Evolutionary conservation across 2,888 invertebrate species (phyloP), one percentile per base, ranked within the genome.

Genomic region (Bursaphelenchus okinawaensis): DNA sequence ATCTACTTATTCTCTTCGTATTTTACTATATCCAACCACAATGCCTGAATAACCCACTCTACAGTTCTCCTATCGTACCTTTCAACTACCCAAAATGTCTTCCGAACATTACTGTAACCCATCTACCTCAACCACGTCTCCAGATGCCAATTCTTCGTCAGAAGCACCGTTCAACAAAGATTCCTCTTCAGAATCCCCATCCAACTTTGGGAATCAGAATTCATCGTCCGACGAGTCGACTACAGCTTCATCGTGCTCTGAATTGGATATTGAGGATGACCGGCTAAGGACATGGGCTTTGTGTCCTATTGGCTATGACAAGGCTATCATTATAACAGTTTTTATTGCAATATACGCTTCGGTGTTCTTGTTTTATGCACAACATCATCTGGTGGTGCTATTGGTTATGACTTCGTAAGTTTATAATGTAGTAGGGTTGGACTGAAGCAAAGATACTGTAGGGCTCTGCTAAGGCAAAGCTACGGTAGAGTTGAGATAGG

Each of bases 371-470:
- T 62, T 40, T 55, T 55, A 24, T 26, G 62, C 62, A 7, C 62
- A 62, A 40, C 62, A 51, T 51, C 56, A 54, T 29, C 24, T 29
- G 19, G 31, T 55, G 22, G 31, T 62, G 26, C 52, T 62, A 23
- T 56, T 62, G 27, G 58, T 62, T 31, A 57, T 62, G 62, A 62
- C 62, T 23, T 55, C 51, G 62, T 62, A 27, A 26, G 62, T 62
- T 54, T 54, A n/a, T n/a, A 54, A 12, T 24, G 7, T 54, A 16
- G n/a, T n/a, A n/a, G n/a, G n/a, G n/a, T n/a, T n/a, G n/a, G n/a
- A n/a, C n/a, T n/a, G n/a, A n/a, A n/a, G n/a, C n/a, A n/a, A n/a
- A n/a, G n/a, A n/a, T n/a, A n/a, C n/a, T n/a, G n/a, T n/a, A n/a
- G n/a, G n/a, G n/a, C n/a, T n/a, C n/a, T n/a, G n/a, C n/a, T n/a